Evolutionary conservation across 2,113 vertebrate species (phyloP), one percentile per base, ranked within the genome.

Genomic region (Dolichallabes microphthalmus): DNA sequence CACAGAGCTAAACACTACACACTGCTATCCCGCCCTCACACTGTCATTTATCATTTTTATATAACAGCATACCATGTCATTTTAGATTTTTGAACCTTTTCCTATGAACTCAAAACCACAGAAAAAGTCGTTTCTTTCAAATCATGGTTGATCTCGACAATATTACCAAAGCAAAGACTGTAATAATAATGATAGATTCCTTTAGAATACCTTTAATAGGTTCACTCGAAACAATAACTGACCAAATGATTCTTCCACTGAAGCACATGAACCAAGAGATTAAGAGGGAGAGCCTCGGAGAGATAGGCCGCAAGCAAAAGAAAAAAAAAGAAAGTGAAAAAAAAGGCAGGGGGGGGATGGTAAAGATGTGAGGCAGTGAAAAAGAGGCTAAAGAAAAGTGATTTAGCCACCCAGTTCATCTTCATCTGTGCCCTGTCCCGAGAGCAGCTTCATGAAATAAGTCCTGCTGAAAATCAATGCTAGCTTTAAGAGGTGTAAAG

Each of bases 391-490:
- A 86, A 90, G 92, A 92, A 94, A 93, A 91, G 91, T 88, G 93
- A 92, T 94, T 92, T 90, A 88, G 90, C 91, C 92, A 92, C 92
- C 89, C 94, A 95, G 94, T 95, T 94, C 94, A 95, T 95, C 95
- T 95, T 95, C 95, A 95, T 95, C 94, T 94, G 89, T 87, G 91
- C 89, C 91, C 93, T 93, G 93, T 94, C 93, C 93, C 89, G 69
- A 89, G 92, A 90, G 93, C 92, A 91, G 91, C 87, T 93, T 95
- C 93, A 95, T 95, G 92, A 95, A 94, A 95, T 94, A 95, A 94
- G 93, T 94, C 94, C 94, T 93, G 92, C 93, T 92, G 92, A 95
- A 95, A 95, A 95, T 95, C 95, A 94, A 95, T 95, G 93, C 89
- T 86, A 89, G 91, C 90, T 91, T 81, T 88, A 87, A 93, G 92